Evolutionary conservation across 2,113 vertebrate genomes (phyloP).

Genomic region (Vidua macroura): DNA sequence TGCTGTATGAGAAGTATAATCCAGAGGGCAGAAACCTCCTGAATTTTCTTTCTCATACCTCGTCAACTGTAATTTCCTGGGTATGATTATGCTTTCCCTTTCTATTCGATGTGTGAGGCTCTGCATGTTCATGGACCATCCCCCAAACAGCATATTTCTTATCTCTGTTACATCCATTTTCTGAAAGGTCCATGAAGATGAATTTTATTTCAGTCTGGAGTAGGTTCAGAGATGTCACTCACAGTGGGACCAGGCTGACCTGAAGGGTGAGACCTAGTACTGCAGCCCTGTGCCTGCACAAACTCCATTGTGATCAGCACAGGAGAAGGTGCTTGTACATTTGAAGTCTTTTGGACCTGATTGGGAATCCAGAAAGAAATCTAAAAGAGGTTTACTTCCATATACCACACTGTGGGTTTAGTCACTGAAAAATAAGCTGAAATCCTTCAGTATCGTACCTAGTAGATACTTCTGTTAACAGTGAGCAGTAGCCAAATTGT

Average conservation of each 20-base stretch:
- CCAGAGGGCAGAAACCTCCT: background rate
- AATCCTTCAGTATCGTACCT: background rate
- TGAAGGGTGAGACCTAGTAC: background rate
- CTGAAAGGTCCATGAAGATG: background rate
- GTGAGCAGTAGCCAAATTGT: background rate
- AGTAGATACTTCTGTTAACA: background rate
- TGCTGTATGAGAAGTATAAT: background rate
- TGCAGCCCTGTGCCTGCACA: background rate
- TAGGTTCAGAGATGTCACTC: background rate
- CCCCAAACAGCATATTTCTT: background rate
- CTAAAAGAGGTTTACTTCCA: background rate
- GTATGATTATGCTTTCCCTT: background rate
- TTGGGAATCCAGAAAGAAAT: background rate
- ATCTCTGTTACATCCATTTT: background rate
- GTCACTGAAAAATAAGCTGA: background rate
- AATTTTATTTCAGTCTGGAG: background rate
- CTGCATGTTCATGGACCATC: background rate
- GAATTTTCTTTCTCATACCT: background rate
- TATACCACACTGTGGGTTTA: background rate
- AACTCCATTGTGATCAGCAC: rapidly evolving
- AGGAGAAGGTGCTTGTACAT: rapidly evolving
- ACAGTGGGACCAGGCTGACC: background rate
- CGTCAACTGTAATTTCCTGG: background rate
- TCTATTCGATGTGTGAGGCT: rapidly evolving
- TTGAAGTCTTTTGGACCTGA: background rate